Percentiles rank a stretch among this genome's conserved stretches.
These are phyloP conservation scores for Nemotelus pantherinus DNA, from an alignment of 2,888 invertebrate genomes.

Conservation along the genomic window DNA sequence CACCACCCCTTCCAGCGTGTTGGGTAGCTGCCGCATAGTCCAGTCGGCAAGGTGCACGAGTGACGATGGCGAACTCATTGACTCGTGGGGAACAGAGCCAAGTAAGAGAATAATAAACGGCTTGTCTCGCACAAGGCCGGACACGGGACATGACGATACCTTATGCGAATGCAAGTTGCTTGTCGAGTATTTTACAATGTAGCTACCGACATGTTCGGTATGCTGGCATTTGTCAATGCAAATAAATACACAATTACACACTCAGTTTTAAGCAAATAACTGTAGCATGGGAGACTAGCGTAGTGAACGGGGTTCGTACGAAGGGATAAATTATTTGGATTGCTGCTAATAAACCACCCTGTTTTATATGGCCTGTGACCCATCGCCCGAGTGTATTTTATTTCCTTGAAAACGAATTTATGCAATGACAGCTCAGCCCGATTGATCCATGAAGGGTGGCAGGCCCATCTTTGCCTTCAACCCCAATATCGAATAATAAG, in stretches of 20 bases:
- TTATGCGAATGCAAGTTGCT: constrained; percentile 49
- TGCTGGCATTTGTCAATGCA: constrained; percentile 56
- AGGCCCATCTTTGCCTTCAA: no score
- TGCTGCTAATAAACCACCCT: constrained; percentile 50
- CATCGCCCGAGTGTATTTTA: constrained; percentile 29
- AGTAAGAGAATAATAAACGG: constrained; percentile 30
- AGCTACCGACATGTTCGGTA: constrained; percentile 45
- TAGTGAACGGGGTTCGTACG: constrained; percentile 25
- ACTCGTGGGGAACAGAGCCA: background rate
- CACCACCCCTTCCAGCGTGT: constrained; percentile 23
- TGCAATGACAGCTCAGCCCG: constrained; percentile 47
- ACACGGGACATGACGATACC: constrained; percentile 38
- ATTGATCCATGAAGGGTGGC: constrained; percentile 43
- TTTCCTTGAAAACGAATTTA: constrained; percentile 41
- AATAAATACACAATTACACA: constrained; percentile 64
- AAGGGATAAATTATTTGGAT: constrained; percentile 47
- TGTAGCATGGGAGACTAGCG: constrained; percentile 49
- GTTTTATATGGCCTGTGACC: constrained; percentile 45
- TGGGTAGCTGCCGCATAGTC: background rate
- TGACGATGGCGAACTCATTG: constrained; percentile 12
- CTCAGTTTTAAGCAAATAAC: constrained; percentile 54
- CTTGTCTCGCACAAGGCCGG: constrained; percentile 41
- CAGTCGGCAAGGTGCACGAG: constrained; percentile 11
- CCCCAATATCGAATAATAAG: constrained; percentile 39
- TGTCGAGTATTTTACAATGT: constrained; percentile 49